Evolutionary conservation across 2,888 invertebrate species (phyloP), one percentile per base, ranked within the genome.

Genomic region (Metalampra italica): DNA sequence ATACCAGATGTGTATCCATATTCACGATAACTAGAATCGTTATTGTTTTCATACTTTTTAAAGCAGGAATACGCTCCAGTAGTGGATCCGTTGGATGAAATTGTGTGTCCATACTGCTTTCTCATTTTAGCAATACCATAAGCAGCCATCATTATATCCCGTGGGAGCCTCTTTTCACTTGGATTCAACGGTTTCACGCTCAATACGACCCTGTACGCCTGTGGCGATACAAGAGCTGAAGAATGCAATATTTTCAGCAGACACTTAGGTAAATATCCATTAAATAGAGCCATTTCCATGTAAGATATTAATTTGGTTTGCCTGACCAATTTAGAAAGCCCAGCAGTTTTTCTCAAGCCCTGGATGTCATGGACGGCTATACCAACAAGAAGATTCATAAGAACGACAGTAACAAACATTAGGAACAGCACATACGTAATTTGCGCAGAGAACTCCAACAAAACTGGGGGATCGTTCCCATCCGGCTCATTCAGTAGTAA

Each of bases 281-380:
- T 93, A 57, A 96, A 95, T 60, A 96, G 80, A 0, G 95, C 95
- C 63, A 95, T 91, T 76, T 96, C 96, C 52, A 96, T 94, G 66
- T 96, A 96, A 15, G 95, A 92, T 51, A 96, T 96, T 8, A 96
- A 78, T 71, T 96, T 95, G 0, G 96, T 96, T 76, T 96, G 96
- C 29, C 96, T 90, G 0, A 96, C 96, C 12, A 96, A 86, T 68
- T 95, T 96, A 0, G 95, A 95, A 0, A 96, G 81, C 0, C 95
- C 96, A 0, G 96, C 96, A 0, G 96, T 96, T 84, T 96, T 96
- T 53, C 95, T 93, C 0, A 96, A 80, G 0, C 96, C 96, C 75
- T 96, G 96, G 54, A 96, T 96, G 71, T 96, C 96, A 55, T 96
- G 95, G 0, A 96, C 96, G 0, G 96, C 96, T 50, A 96, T 96